Conservation (phyloP, 2,113 vertebrate genomes). For the Phylloscopus trochiloides region DNA sequence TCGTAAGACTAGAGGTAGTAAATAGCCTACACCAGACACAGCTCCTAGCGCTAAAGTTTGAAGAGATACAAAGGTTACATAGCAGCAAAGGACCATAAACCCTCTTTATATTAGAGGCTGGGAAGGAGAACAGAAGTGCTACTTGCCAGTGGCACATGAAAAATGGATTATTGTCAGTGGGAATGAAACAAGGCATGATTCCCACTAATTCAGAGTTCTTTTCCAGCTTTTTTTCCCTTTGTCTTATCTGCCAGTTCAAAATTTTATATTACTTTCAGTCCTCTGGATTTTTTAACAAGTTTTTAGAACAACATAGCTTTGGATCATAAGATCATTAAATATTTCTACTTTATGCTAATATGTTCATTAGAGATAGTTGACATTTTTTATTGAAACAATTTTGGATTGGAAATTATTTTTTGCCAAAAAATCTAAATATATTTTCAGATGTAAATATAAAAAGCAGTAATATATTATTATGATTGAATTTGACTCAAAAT, state of each 20-base stretch:
- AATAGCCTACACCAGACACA: neutral
- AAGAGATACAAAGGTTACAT: neutral
- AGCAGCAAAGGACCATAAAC: neutral
- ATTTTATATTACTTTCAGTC: neutral
- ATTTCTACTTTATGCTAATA: neutral
- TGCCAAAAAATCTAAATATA: neutral
- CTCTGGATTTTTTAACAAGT: neutral
- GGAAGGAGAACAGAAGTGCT: neutral
- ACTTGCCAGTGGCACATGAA: neutral
- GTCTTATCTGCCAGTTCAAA: neutral
- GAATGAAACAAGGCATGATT: neutral
- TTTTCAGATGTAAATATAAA: neutral
- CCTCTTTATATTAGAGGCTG: neutral
- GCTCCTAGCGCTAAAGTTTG: neutral
- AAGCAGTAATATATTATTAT: neutral
- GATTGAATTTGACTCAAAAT: neutral
- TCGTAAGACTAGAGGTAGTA: neutral
- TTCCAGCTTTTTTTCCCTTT: neutral
- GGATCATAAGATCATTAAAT: neutral
- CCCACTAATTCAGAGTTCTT: neutral
- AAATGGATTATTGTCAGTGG: neutral
- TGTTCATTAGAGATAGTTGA: neutral
- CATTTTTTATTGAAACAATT: neutral
- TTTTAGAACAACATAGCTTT: neutral
- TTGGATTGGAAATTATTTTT: neutral